A percentile compares a stretch with the other conserved stretches of the same genome.
Evolutionary conservation across 1,140 invertebrate genomes (phyloP).

Genomic region (Drosophila guanche): DNA sequence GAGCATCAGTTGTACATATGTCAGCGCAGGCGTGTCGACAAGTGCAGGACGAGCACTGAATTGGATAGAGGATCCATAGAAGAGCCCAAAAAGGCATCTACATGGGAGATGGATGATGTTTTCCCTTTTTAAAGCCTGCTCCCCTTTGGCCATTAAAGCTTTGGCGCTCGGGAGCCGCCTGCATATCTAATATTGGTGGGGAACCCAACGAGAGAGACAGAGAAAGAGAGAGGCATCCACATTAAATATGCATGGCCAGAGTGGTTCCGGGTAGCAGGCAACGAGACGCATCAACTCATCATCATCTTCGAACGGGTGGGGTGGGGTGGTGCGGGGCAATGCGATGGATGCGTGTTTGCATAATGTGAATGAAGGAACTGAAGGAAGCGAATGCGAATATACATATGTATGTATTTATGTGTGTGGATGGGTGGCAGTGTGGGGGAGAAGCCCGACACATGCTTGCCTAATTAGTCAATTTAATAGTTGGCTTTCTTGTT

Average conservation of each 20-base stretch:
- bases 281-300: conserved; percentile 44
- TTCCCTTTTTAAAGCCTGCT: conserved; percentile 20
- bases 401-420: too few relatives aligned
- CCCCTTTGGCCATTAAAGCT: conserved; percentile 14
- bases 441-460: conserved; percentile 39
- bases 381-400: conserved; percentile 12
- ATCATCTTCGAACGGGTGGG: conserved; percentile 14
- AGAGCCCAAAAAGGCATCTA: background rate
- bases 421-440: background rate
- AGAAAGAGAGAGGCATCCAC: background rate
- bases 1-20: conserved; percentile 22
- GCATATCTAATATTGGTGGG: conserved; percentile 21
- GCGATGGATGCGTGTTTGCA: conserved; percentile 63
- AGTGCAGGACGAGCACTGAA: background rate
- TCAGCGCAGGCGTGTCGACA: background rate
- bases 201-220: background rate
- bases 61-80: background rate
- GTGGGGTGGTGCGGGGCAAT: too few relatives aligned
- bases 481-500: conserved; percentile 76
- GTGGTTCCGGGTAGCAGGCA: conserved; percentile 17
- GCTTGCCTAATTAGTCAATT: conserved; percentile 74
- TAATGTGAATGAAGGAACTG: conserved; percentile 44
- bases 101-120: background rate
- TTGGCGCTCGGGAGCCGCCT: conserved; percentile 1
- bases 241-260: conserved; percentile 55